Base-by-base conservation (phyloP, 2,113 vertebrate species). In the Datnioides undecimradiatus region DNA sequence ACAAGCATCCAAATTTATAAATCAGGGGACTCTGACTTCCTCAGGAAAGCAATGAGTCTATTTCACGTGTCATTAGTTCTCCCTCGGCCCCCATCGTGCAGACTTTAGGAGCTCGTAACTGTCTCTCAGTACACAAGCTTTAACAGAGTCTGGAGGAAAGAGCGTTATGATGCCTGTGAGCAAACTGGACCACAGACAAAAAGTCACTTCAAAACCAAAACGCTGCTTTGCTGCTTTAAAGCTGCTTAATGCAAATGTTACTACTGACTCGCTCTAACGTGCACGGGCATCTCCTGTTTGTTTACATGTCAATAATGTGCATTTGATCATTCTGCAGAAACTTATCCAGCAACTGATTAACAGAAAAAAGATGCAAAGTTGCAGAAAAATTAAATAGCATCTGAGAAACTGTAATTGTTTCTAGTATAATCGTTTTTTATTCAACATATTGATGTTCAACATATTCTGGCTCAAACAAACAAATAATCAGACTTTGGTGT, bases 1-100 rank as follows among this genome's bases (percentile, higher is more conserved):
- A 23, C 21, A 12, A 38, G 16, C 27, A 45, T 54, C 48, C 58
- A 36, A 54, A 16, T 21, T 33, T 31, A 13, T 10, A 72, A 19
- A 48, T 27, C 14, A 7, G n/a, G 31, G 40, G 48, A 60, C 23
- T 23, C 16, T 31, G 9, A 23, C 51, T 19, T 63, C 38, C 63
- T 55, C 14, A 27, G 19, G 58, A 48, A 17, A 73, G 27, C n/a
- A 33, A 49, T 41, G 11, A 16, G 38, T 64, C 73, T 65, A 55
- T 54, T 65, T 55, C 49, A 65, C 21, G 14, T 23, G 7, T 45
- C 73, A 75, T 33, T 43, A 43, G 8, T 4, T 29, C 10, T 29
- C 19, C n/a, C 34, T n/a, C 3, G 17, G 17, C n/a, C 23, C 16
- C 34, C 23, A 40, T 5, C 6, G 8, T 31, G 25, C 17, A 51